A percentile compares a stretch with the other conserved stretches of the same genome.
Evolutionary conservation across 2,113 vertebrate genomes (phyloP).

Genomic region (Cheirogaleus medius): DNA sequence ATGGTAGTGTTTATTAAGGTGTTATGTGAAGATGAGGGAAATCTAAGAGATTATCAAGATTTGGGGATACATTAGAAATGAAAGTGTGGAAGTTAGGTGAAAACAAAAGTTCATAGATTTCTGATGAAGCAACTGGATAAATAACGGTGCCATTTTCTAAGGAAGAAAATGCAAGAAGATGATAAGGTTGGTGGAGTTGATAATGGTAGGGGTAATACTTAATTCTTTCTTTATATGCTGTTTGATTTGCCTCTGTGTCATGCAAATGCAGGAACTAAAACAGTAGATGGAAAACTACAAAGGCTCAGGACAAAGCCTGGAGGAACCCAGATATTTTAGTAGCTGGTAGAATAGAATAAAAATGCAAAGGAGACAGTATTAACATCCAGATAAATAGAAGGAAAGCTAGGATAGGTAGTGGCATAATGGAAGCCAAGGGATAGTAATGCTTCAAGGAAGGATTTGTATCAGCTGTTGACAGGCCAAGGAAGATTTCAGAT

Average conservation of each 20-base stretch:
- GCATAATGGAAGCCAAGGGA: neutral
- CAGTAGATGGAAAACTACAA: neutral
- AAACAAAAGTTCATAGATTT: neutral
- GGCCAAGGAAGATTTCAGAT: neutral
- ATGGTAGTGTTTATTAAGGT: neutral
- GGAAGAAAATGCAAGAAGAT: neutral
- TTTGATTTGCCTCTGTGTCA: neutral
- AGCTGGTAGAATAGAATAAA: neutral
- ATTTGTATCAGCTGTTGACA: neutral
- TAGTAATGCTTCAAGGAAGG: neutral
- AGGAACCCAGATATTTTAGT: neutral
- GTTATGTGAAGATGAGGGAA: neutral
- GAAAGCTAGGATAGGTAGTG: neutral
- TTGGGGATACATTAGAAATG: neutral
- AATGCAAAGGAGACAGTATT: neutral
- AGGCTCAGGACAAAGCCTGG: neutral
- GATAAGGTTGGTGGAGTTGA: neutral
- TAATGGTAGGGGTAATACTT: neutral
- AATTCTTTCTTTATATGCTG: neutral
- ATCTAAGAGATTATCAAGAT: neutral
- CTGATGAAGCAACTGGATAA: neutral
- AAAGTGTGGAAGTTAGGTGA: neutral
- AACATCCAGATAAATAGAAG: neutral
- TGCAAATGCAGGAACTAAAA: neutral
- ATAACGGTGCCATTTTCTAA: neutral